Conservation (phyloP, 2,113 vertebrate genomes). For the Balaeniceps rex region DNA sequence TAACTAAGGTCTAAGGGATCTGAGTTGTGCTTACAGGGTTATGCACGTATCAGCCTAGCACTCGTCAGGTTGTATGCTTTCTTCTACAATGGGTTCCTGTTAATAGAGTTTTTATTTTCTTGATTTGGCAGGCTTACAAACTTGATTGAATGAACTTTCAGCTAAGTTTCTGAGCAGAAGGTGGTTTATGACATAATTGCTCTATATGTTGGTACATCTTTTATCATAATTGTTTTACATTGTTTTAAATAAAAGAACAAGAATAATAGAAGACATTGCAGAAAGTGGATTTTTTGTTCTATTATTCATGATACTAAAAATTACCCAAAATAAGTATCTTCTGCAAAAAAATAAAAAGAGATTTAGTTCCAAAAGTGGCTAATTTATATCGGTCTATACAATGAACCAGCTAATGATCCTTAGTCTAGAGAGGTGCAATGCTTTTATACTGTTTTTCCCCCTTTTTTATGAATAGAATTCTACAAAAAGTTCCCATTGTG, state of each 20-base stretch:
- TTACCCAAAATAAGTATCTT: conserved; percentile 70
- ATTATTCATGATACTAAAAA: conserved; percentile 72
- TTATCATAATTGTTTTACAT: conserved; percentile 73
- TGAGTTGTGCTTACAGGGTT: not conserved
- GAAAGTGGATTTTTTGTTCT: conserved; percentile 68
- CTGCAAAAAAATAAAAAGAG: not conserved
- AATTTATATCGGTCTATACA: conserved; percentile 71
- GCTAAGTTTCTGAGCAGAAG: conserved; percentile 68
- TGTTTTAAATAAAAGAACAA: conserved; percentile 76
- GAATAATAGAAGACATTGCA: conserved; percentile 70
- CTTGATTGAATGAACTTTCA: conserved; percentile 73
- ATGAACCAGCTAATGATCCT: conserved; percentile 69
- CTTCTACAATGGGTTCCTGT: not conserved
- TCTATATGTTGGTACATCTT: conserved; percentile 74
- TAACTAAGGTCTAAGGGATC: not conserved
- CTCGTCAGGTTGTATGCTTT: not conserved
- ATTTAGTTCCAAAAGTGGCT: conserved; percentile 66
- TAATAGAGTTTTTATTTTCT: conserved; percentile 61
- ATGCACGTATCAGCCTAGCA: not conserved
- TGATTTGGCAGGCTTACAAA: conserved; percentile 46
- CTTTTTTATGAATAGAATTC: conserved; percentile 74
- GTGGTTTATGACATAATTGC: conserved; percentile 74
- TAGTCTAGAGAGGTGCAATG: conserved; percentile 46
- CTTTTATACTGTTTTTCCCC: conserved; percentile 49
- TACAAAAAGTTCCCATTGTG: conserved; percentile 76